Evolutionary conservation across 2,113 vertebrate species (phyloP), one percentile per base, ranked within the genome.

Genomic region (Percina caprodes): DNA sequence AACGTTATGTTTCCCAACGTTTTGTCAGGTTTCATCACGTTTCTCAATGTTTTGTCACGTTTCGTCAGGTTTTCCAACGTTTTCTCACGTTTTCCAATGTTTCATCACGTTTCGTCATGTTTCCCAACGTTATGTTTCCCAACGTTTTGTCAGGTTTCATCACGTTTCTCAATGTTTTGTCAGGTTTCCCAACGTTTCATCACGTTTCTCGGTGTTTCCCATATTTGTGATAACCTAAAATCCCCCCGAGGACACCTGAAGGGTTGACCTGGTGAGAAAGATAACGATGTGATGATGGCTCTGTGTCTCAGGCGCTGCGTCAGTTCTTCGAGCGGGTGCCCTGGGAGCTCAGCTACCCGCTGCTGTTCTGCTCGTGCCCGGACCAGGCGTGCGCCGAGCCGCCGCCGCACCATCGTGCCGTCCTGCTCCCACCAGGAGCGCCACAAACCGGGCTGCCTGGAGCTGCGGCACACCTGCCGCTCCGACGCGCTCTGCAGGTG

Each of bases 301-400:
- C 3, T 30, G 18, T 63, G 18, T 77, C 30, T 30, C 83, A 93
- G 92, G 96, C 96, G 0, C 95, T 99, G 90, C 96, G 98, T 55
- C 97, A 97, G 94, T 99, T 99, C 90, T 98, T 99, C 0, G 98
- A 99, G 93, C 96, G 96, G 0, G 97, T 99, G 39, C 96, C 97
- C 75, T 90, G 94, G 26, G 96, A 98, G 86, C 95, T 97, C 80
- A 97, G 96, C 90, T 98, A 97, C 93, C 97, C 97, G 12, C 95
- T 99, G 88, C 96, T 99, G 69, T 99, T 99, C 95, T 99, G 98
- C 94, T 96, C 97, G 30, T 99, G 98, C 85, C 93, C 92, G 54
- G 96, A 99, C 92, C 96, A 95, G 86, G 97, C 97, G 0, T 99
- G 98, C 0, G 98, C 97, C 0, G 97, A 99, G 98, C 35, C 96